Evolutionary conservation across 2,888 invertebrate species (phyloP), one percentile per base, ranked within the genome.

Genomic region (Dryomyza anilis): DNA sequence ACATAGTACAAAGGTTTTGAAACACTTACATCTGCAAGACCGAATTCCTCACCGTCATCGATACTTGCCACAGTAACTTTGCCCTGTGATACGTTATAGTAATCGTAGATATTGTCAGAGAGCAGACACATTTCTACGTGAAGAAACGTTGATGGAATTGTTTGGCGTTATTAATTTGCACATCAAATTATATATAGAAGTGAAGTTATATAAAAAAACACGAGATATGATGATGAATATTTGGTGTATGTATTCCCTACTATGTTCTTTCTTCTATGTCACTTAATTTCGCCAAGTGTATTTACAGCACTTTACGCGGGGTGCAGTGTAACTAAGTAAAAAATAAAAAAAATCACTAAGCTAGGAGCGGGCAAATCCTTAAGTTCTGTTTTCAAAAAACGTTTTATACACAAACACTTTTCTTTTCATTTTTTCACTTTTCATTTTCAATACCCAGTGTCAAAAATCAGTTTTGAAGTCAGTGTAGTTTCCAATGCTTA

Each of bases 11-110:
- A n/a, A n/a, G n/a, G n/a, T n/a, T 39, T 39, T 12, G 39, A 33
- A 10, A 52, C 39, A 93, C 94, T 94, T 92, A 95, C 95, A 86
- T 95, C 94, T 77, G 94, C 94, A 78, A 93, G 86, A 69, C 70
- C 30, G 87, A 91, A 92, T 90, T 98, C 98, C 85, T 97, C 97
- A 81, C 89, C 90, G 85, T 98, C 98, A 86, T 98, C 96, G 78
- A 98, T 91, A 85, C 89, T 91, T 80, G 97, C 95, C 85, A 98
- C 97, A 80, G 91, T 92, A 83, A 90, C 89, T 89, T 96, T 96
- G 88, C 98, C 98, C 90, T 98, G 98, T 81, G 97, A 88, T 83
- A 96, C 94, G 89, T 91, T 94, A 88, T 88, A 85, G 89, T 97
- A 98, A 86, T 95, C 94, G 87, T 93, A 87, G 87, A 96, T 91